Conservation (phyloP, 2,888 invertebrate genomes). For the Noctua comes region DNA sequence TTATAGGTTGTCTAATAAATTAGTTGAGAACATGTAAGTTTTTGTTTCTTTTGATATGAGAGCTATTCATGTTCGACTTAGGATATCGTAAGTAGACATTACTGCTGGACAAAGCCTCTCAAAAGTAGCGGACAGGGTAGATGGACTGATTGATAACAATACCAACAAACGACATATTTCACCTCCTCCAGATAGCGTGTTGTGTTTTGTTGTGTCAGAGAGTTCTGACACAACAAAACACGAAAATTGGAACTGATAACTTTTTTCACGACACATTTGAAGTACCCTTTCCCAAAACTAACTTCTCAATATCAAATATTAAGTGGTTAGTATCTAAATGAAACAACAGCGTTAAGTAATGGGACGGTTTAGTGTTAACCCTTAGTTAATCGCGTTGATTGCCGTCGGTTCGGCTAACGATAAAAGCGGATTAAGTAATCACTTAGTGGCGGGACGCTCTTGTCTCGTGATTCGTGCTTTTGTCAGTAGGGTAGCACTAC, state of each 20-base stretch:
- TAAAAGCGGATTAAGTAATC: slow-evolving; percentile 84
- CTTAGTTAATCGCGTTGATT: slow-evolving; percentile 87
- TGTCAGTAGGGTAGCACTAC: slow-evolving; percentile 54
- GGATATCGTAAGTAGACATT: neutral
- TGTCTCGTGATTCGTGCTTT: slow-evolving; percentile 70
- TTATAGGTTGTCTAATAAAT: slow-evolving; percentile 20
- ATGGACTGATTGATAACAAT: neutral
- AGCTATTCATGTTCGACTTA: neutral
- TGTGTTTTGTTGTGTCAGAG: too few relatives aligned
- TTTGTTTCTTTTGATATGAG: neutral
- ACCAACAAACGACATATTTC: neutral
- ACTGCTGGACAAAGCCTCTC: neutral
- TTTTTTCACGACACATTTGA: neutral
- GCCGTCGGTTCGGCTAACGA: slow-evolving; percentile 77
- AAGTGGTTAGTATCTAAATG: slow-evolving; percentile 67
- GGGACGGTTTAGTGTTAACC: slow-evolving; percentile 80
- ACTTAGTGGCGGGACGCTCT: slow-evolving; percentile 80
- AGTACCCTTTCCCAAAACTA: slow-evolving; percentile 2
- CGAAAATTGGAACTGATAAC: neutral
- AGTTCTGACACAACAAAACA: neutral
- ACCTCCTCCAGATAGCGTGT: neutral
- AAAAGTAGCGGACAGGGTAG: neutral
- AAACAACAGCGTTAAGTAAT: slow-evolving; percentile 72
- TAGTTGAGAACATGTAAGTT: neutral
- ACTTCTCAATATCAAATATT: slow-evolving; percentile 58